A percentile compares a stretch with the other conserved stretches of the same genome.
phyloP scores from a whole-genome alignment of 2,113 vertebrate genomes.

The Camelus dromedarius region DNA sequence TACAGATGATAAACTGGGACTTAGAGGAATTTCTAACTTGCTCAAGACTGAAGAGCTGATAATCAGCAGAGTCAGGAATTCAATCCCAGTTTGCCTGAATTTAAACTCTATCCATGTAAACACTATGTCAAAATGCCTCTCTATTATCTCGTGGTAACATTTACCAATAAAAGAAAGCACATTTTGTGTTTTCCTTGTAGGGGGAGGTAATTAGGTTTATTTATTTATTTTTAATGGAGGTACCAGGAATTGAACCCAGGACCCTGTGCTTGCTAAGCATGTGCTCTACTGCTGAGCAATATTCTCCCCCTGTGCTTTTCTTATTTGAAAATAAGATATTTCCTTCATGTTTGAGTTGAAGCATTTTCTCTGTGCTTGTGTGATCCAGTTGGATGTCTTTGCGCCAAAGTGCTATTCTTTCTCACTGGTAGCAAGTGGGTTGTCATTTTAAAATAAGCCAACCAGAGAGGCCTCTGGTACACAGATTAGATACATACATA shows the following conservation, averaged over 20 bases:
- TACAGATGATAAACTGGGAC: neutral
- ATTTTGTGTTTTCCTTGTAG: neutral
- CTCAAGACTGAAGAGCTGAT: neutral
- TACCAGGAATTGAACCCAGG: too few species aligned
- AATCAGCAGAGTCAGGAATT: neutral
- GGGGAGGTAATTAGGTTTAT: too few species aligned
- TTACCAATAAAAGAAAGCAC: neutral
- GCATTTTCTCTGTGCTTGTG: neutral
- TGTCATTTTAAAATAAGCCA: neutral
- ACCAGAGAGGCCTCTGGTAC: neutral
- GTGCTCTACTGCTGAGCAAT: too few species aligned
- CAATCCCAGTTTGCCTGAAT: neutral
- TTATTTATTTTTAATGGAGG: too few species aligned
- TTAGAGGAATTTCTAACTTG: neutral
- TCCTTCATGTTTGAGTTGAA: constrained; percentile 4
- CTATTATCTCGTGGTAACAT: neutral
- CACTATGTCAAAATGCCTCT: neutral
- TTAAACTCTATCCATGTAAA: neutral
- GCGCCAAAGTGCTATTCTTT: neutral
- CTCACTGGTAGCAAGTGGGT: neutral
- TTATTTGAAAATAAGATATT: neutral
- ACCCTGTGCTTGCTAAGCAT: too few species aligned
- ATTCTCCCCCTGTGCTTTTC: neutral
- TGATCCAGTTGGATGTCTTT: neutral
- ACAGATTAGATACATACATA: neutral